A percentile compares a stretch with the other conserved stretches of the same genome.
Conservation (phyloP, 2,113 vertebrate genomes). For the Oncorhynchus kisutch region DNA sequence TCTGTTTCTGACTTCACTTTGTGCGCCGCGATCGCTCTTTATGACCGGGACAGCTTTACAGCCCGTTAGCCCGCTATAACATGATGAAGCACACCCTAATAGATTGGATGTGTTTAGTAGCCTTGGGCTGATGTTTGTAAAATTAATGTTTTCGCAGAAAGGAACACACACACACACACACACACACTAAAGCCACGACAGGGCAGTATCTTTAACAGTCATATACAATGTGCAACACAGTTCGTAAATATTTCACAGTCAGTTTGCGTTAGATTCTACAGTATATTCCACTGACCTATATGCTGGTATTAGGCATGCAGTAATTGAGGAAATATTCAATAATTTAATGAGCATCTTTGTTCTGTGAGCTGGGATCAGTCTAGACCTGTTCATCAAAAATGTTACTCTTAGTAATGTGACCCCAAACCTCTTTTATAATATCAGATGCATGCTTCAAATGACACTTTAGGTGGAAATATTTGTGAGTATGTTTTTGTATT, state of each 20-base stretch:
- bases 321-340: background rate
- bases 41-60: slow-evolving; percentile 77
- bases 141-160: slow-evolving; percentile 63
- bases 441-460: slow-evolving; percentile 61
- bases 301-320: background rate
- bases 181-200: slow-evolving; percentile 34
- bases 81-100: slow-evolving; percentile 76
- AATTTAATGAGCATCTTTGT: background rate
- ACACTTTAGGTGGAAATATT: slow-evolving; percentile 27
- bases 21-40: slow-evolving; percentile 70
- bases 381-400: slow-evolving; percentile 32
- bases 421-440: slow-evolving; percentile 5
- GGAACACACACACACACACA: slow-evolving; percentile 29
- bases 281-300: background rate
- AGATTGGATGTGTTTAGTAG: slow-evolving; percentile 78
- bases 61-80: slow-evolving; percentile 73
- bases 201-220: slow-evolving; percentile 30
- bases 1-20: slow-evolving; percentile 56
- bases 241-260: slow-evolving; percentile 32
- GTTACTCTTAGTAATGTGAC: slow-evolving; percentile 13
- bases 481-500: background rate
- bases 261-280: background rate
- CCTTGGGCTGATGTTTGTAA: slow-evolving; percentile 75
- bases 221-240: slow-evolving; percentile 2
- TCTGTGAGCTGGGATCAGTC: background rate